Percentiles rank a stretch among this genome's conserved stretches.
Conservation (phyloP, 2,797 vertebrate genomes). For the Galaxias olidus region DNA sequence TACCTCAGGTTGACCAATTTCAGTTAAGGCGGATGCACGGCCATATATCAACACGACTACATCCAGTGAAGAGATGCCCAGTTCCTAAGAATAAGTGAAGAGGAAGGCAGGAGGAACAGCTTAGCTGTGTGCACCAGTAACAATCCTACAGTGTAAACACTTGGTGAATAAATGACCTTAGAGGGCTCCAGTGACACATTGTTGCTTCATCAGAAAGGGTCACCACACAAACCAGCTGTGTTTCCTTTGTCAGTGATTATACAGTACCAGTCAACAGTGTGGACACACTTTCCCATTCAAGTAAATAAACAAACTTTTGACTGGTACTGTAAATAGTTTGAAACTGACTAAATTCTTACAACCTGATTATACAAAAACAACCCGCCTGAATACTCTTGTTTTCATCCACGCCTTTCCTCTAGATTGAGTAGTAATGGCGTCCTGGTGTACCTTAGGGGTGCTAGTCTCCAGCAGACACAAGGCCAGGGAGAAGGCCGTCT, state of each 20-base stretch:
- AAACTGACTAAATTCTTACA: neutral
- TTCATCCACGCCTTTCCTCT: no score
- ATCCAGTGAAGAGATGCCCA: constrained; percentile 81
- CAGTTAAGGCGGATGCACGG: constrained; percentile 81
- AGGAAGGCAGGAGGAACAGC: constrained; percentile 9
- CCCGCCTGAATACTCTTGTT: neutral
- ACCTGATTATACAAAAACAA: neutral
- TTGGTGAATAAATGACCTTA: no score
- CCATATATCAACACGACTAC: constrained; percentile 84
- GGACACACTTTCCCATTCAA: no score
- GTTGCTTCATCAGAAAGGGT: no score
- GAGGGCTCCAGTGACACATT: no score
- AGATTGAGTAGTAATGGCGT: neutral
- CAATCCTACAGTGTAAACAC: no score
- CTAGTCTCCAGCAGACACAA: constrained; percentile 67
- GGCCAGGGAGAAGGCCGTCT: constrained; percentile 79
- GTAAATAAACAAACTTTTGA: no score
- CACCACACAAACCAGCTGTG: no score
- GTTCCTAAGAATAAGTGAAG: constrained; percentile 62
- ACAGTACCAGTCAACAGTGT: no score
- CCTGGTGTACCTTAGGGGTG: constrained; percentile 69
- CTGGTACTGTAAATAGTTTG: no score
- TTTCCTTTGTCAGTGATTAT: no score
- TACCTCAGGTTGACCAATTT: constrained; percentile 88
- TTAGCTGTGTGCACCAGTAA: no score